phyloP scores from a whole-genome alignment of 2,797 vertebrate species.

The Amblyopsis hoosieri region DNA sequence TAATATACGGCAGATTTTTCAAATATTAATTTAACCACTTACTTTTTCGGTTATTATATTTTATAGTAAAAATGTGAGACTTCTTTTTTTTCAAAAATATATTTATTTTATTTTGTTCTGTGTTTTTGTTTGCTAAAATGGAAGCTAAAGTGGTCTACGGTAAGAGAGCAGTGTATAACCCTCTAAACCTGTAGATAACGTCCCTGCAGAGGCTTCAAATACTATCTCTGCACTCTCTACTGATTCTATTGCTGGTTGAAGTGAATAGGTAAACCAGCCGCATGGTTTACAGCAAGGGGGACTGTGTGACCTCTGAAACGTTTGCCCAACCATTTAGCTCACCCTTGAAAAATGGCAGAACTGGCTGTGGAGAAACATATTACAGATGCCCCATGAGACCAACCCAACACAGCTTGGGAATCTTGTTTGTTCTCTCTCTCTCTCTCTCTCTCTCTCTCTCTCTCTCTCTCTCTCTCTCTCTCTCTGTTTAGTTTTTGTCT shows the following conservation, averaged over 20 bases:
- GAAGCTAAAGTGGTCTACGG: too few species aligned
- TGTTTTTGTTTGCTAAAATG: too few species aligned
- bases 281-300: conserved; percentile 2
- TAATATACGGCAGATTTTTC: too few species aligned
- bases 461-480: conserved; percentile 20
- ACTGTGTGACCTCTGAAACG: conserved; percentile 59
- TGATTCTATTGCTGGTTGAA: conserved; percentile 17
- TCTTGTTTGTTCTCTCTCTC: neutral
- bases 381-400: conserved; percentile 39
- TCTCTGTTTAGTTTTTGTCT: neutral
- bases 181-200: neutral
- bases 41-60: too few species aligned
- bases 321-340: conserved; percentile 53
- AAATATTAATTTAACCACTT: too few species aligned
- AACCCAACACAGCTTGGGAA: conserved; percentile 37
- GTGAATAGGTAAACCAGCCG: conserved; percentile 1
- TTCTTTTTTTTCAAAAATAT: too few species aligned
- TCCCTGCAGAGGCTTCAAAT: neutral
- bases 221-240: neutral
- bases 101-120: too few species aligned
- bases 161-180: neutral
- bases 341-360: conserved; percentile 49
- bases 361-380: conserved; percentile 32
- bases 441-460: conserved; percentile 11
- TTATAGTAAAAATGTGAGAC: too few species aligned